Percentiles rank a stretch among this genome's conserved stretches.
Evolutionary conservation across 2,797 vertebrate genomes (phyloP).

Genomic region (Lagorchestes hirsutus): DNA sequence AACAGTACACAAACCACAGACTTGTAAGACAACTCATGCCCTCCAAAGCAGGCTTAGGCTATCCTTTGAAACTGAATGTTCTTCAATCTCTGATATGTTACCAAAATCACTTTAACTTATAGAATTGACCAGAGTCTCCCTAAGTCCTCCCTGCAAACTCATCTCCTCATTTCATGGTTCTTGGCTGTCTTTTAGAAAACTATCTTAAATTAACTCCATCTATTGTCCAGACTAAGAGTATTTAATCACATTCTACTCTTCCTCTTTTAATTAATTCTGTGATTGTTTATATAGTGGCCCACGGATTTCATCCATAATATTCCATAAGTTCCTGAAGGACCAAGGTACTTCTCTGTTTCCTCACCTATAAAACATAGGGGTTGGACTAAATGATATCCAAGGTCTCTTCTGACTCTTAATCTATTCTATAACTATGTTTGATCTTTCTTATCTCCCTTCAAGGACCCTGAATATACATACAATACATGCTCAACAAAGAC

Average conservation of each 20-base stretch:
- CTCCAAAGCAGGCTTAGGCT: background rate
- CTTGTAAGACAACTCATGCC: background rate
- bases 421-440: no score
- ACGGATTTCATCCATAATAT: background rate
- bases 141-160: background rate
- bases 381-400: no score
- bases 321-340: background rate
- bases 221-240: background rate
- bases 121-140: background rate
- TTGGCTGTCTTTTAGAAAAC: background rate
- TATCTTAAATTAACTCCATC: slow-evolving; percentile 5
- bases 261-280: background rate
- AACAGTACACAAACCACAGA: background rate
- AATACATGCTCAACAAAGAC: no score
- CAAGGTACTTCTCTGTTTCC: background rate
- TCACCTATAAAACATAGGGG: no score
- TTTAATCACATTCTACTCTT: background rate
- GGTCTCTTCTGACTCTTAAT: no score
- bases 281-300: background rate
- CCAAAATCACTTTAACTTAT: slow-evolving; percentile 8
- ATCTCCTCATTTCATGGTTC: background rate
- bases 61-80: background rate
- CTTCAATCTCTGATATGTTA: background rate
- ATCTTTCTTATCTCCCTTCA: no score
- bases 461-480: no score